Percentiles rank a stretch among this genome's conserved stretches.
phyloP scores from a whole-genome alignment of 2,113 vertebrate genomes.

The Paraplagusia blochii region DNA sequence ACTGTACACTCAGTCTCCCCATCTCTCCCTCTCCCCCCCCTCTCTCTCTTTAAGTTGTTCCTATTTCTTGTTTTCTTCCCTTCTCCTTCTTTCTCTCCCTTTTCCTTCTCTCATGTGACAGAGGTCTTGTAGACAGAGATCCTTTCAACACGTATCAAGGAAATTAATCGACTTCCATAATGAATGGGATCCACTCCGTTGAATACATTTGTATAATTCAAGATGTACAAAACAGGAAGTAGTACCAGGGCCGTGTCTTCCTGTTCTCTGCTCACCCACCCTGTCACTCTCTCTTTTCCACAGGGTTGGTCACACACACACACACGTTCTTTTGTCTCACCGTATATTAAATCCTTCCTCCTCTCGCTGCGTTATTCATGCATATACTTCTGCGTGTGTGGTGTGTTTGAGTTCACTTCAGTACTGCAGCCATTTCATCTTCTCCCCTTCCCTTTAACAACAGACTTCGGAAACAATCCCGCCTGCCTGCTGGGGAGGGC shows the following conservation, averaged over 20 bases:
- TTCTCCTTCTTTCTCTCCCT: conserved; percentile 43
- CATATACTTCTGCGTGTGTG: conserved; percentile 1
- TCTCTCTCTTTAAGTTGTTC: conserved; percentile 43
- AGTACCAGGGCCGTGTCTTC: conserved; percentile 57
- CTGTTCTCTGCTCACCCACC: conserved; percentile 44
- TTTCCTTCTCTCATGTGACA: conserved; percentile 62
- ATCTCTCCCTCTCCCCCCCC: conserved; percentile 31
- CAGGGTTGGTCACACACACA: conserved; percentile 45
- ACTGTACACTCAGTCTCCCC: conserved; percentile 46
- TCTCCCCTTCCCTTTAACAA: conserved; percentile 59
- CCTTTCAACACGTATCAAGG: conserved; percentile 71
- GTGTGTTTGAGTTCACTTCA: conserved; percentile 17
- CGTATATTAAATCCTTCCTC: conserved; percentile 38
- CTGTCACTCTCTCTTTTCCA: conserved; percentile 60
- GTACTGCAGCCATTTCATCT: conserved; percentile 58
- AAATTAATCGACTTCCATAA: conserved; percentile 73
- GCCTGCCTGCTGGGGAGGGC: conserved; percentile 41
- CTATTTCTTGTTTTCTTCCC: conserved; percentile 44
- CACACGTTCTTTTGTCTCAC: conserved; percentile 7
- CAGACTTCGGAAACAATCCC: conserved; percentile 63
- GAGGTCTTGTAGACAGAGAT: conserved; percentile 66
- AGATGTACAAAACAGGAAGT: conserved; percentile 70
- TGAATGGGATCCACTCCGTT: conserved; percentile 66
- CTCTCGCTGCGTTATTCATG: conserved; percentile 29
- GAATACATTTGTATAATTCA: conserved; percentile 73